Evolutionary conservation across 64 coral and sea anemone genomes (phyloP), one percentile per base, ranked within the genome.

Genomic region (Dendronephthya gigantea): DNA sequence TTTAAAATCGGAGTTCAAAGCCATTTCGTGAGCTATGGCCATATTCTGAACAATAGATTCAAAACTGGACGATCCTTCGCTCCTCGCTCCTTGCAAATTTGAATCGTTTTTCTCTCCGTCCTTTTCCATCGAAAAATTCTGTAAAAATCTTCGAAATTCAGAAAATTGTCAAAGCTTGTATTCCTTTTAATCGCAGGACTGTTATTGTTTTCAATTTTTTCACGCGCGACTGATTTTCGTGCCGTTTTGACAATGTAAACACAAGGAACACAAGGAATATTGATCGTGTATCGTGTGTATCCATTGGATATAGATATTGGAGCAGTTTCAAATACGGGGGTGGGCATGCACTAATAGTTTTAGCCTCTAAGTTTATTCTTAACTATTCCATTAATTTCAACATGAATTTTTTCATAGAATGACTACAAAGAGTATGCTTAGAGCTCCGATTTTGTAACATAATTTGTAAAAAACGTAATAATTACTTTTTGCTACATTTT

Each of bases 11-110:
- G 89, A 92, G 50, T 98, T 86, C 95, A 98, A 91, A 22, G 93
- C 88, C 65, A 98, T 74, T 88, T 98, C 95, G 38, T 98, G 95
- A 15, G 95, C 95, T 3, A 98, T 89, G 56, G 95, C 95, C 95
- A 98, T 98, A 37, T 93, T 93, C 6, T 89, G 88, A 5, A 98
- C 90, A 86, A 98, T 62, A 62, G 55, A 19, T 0, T 62, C 55
- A 62, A 62, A 7, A 62, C 25, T 62, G 55, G 4, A 62, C 55
- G 55, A 62, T 23, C 6, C 25, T 9, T 62, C 55, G 17, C 17
- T 23, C 17, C 1, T 1, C 55, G 25, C 55, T n/a, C 55, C 55
- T 62, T n/a, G 55, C 55, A 23, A 62, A 62, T 22, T 62, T n/a
- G 55, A 62, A n/a, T 62, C 55, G 4, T 1, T 62, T 62, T 62